These are phyloP conservation scores for Plebejus argus DNA, from an alignment of 2,888 invertebrate genomes.

Conservation along the genomic window DNA sequence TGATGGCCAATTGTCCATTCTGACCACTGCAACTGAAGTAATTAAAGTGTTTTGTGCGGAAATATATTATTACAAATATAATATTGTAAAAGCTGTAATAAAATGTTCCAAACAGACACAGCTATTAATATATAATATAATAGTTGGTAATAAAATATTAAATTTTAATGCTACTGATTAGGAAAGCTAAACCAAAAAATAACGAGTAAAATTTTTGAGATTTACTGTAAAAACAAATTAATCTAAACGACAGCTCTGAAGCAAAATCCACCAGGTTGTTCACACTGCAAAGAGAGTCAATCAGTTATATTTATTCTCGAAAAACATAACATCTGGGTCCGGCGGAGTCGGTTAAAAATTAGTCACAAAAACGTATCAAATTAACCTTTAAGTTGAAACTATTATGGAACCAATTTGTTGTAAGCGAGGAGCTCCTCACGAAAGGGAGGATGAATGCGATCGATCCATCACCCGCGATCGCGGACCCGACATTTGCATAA, in stretches of 20 bases:
- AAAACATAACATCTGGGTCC: no score
- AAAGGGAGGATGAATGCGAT: constrained; percentile 30
- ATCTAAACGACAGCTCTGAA: no score
- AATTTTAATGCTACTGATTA: neutral
- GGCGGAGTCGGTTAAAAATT: neutral
- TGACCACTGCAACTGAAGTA: neutral
- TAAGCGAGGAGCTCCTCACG: neutral
- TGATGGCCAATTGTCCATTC: neutral
- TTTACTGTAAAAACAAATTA: no score
- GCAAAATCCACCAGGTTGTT: no score
- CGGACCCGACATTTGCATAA: constrained; percentile 50
- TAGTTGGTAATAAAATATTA: neutral
- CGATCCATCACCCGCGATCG: constrained; percentile 55
- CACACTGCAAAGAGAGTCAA: no score
- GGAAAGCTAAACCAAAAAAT: neutral
- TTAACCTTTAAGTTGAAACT: constrained; percentile 12
- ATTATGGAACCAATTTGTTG: constrained; percentile 15
- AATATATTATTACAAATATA: neutral
- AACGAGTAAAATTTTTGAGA: neutral
- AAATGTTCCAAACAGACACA: neutral
- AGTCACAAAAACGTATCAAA: constrained; percentile 4
- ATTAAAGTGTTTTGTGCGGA: neutral
- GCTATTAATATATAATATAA: neutral
- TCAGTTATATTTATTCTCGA: no score
- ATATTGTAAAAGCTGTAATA: neutral